Evolutionary conservation across 2,113 vertebrate genomes (phyloP).

Genomic region (Istiophorus platypterus): DNA sequence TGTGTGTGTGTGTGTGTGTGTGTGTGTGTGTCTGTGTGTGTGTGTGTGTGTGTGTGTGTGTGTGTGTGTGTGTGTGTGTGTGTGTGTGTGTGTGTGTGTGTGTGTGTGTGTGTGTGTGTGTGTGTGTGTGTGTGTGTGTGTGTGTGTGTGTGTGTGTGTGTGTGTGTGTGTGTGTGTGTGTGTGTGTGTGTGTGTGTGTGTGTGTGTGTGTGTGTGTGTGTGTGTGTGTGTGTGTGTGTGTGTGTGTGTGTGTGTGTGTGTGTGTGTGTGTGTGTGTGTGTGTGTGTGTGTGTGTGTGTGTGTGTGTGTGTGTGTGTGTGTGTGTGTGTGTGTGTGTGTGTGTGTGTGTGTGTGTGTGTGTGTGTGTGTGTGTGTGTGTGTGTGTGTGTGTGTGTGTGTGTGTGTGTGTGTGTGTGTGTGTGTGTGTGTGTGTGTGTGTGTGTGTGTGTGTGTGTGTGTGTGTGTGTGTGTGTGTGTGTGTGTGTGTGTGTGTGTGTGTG

Average conservation of each 20-base stretch:
- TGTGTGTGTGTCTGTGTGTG: slow-evolving; percentile 56
- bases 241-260: slow-evolving; percentile 52
- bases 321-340: slow-evolving; percentile 49
- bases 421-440: slow-evolving; percentile 52
- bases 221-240: slow-evolving; percentile 34
- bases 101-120: slow-evolving; percentile 52
- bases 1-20: slow-evolving; percentile 40
- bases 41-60: slow-evolving; percentile 34
- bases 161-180: slow-evolving; percentile 46
- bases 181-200: slow-evolving; percentile 40
- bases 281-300: slow-evolving; percentile 52
- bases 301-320: slow-evolving; percentile 35
- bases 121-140: slow-evolving; percentile 35
- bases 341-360: slow-evolving; percentile 46
- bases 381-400: slow-evolving; percentile 56
- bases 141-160: slow-evolving; percentile 49
- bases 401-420: slow-evolving; percentile 34
- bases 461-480: slow-evolving; percentile 52
- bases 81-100: slow-evolving; percentile 30
- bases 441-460: slow-evolving; percentile 30
- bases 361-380: slow-evolving; percentile 40
- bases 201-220: slow-evolving; percentile 56
- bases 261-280: slow-evolving; percentile 30
- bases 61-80: slow-evolving; percentile 52
- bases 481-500: slow-evolving; percentile 35